These are phyloP conservation scores for Drosophila yakuba DNA, from an alignment of 1,140 invertebrate species.

Conservation along the genomic window DNA sequence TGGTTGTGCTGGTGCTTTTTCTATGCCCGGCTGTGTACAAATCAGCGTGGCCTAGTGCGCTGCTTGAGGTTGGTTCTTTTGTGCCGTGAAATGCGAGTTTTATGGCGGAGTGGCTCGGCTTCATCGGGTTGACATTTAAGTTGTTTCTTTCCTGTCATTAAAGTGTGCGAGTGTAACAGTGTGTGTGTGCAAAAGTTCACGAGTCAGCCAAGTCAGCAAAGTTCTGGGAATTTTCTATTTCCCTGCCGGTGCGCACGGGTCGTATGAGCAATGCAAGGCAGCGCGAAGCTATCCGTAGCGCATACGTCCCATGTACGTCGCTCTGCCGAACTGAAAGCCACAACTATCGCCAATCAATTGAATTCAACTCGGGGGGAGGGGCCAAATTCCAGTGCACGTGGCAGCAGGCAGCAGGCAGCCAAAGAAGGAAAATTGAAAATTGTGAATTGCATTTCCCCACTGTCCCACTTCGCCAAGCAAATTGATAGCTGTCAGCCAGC, in stretches of 20 bases:
- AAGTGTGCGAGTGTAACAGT: neutral
- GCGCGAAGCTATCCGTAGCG: neutral
- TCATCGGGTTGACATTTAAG: conserved; percentile 78
- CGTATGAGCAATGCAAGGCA: conserved; percentile 24
- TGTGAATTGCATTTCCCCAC: conserved; percentile 39
- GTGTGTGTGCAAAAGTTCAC: conserved; percentile 32
- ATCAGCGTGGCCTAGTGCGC: conserved; percentile 79
- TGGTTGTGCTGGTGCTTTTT: conserved; percentile 27
- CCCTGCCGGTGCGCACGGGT: neutral
- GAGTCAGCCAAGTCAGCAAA: conserved; percentile 21
- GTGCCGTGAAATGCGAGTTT: conserved; percentile 66
- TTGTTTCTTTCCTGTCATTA: conserved; percentile 57
- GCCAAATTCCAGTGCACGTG: conserved; percentile 35
- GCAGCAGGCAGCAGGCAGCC: conserved; percentile 3
- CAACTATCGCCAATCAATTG: conserved; percentile 45
- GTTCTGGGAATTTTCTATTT: neutral
- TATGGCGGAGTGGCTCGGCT: conserved; percentile 76
- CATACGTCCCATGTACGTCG: conserved; percentile 12
- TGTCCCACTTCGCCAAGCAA: neutral
- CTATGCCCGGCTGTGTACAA: conserved; percentile 42
- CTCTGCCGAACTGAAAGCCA: conserved; percentile 24
- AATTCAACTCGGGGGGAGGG: conserved; percentile 13
- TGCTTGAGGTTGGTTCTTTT: conserved; percentile 78
- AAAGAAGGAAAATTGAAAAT: conserved; percentile 24
- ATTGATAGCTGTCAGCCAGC: conserved; percentile 45